phyloP scores from a whole-genome alignment of 2,113 vertebrate species.

The Caloenas nicobarica region DNA sequence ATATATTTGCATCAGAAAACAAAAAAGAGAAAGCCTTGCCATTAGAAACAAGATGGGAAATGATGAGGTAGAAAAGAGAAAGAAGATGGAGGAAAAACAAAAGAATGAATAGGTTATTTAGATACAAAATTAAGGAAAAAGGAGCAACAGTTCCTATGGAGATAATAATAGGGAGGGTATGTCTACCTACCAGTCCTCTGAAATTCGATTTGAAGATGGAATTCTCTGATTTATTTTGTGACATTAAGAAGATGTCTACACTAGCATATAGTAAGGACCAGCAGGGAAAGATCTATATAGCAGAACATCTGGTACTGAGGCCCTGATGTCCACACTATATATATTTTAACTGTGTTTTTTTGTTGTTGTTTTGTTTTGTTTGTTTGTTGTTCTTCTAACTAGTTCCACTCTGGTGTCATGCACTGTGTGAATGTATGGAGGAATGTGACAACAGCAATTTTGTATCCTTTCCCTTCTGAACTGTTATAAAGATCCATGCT shows the following conservation, averaged over 20 bases:
- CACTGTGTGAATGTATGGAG: neutral
- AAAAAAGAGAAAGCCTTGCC: neutral
- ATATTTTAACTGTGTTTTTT: neutral
- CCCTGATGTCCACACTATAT: neutral
- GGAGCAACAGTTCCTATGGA: neutral
- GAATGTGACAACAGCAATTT: neutral
- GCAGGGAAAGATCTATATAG: neutral
- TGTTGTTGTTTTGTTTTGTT: no score
- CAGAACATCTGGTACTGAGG: neutral
- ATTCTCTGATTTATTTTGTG: neutral
- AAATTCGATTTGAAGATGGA: neutral
- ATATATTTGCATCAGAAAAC: neutral
- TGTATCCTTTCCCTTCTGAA: neutral
- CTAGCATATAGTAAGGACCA: neutral
- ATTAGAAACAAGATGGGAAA: neutral
- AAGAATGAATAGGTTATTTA: neutral
- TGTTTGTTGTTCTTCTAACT: neutral
- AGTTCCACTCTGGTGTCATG: neutral
- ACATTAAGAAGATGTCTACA: neutral
- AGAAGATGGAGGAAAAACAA: neutral
- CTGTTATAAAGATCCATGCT: neutral
- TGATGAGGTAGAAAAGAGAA: neutral
- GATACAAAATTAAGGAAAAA: neutral
- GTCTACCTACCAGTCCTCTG: neutral
- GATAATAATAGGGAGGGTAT: fast-evolving